Base-by-base conservation (phyloP, 2,113 vertebrate genomes). In the Clarias macrocephalus region DNA sequence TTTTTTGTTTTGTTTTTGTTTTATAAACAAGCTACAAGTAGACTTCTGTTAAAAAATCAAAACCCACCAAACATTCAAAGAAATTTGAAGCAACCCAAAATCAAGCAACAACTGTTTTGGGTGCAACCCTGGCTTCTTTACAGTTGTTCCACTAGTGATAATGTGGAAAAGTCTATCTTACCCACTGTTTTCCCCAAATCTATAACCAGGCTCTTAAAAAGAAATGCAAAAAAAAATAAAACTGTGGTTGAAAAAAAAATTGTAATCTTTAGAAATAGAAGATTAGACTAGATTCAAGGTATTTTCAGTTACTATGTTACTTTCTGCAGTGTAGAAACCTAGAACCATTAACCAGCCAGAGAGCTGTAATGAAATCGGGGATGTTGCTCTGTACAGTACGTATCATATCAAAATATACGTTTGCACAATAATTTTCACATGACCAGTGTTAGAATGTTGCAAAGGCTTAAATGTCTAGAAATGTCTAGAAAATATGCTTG, bases 371-470 rank as follows among this genome's bases (percentile, higher is more conserved):
- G 68, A 25, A 60, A 88, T 90, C 25, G n/a, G 68, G 82, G 65
- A 87, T 80, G 68, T 83, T 86, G 15, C 5, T n/a, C 72, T 79
- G 23, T 7, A 83, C n/a, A n/a, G n/a, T n/a, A 4, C 5, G 5
- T 81, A 57, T 57, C 33, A n/a, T n/a, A n/a, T n/a, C n/a, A n/a
- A n/a, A n/a, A n/a, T n/a, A n/a, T n/a, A n/a, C n/a, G 16, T 76
- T 56, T n/a, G 12, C 8, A 1, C 68, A 33, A 54, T 76, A 52
- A 76, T 76, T 76, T 52, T 52, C 42, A 52, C 42, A 52, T 52
- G 21, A 79, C 37, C 52, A 18, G 48, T 48, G 48, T 48, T 48
- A 48, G 6, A 48, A 28, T 30, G 28, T 77, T 77, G 56, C 25
- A 77, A 79, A 16, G 6, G 5, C 52, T 48, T 48, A 48, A 48